Conservation (phyloP, 92 coral and sea anemone species). For the Epizoanthus fatuus region DNA sequence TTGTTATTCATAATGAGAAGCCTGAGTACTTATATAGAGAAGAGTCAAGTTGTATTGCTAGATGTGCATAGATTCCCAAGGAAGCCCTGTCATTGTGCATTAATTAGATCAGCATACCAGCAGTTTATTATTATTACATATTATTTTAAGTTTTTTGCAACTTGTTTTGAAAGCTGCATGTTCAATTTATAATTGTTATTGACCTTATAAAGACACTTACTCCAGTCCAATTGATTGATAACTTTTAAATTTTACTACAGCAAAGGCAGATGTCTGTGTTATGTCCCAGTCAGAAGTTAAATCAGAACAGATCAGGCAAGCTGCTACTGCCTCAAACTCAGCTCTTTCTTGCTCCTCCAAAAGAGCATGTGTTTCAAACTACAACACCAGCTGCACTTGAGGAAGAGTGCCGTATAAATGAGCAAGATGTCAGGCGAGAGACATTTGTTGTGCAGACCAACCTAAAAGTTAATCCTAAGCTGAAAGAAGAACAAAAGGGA, state of each 20-base stretch:
- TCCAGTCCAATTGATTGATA: too few species aligned
- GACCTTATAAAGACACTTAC: too few species aligned
- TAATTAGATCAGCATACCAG: too few species aligned
- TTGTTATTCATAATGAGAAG: too few species aligned
- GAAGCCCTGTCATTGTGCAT: too few species aligned
- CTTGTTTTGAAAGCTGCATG: too few species aligned
- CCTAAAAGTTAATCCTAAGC: not conserved
- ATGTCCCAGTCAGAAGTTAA: slow-evolving; percentile 9
- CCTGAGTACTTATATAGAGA: too few species aligned
- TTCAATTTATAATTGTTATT: too few species aligned
- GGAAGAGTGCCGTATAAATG: not conserved
- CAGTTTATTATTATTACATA: too few species aligned
- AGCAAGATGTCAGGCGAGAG: slow-evolving; percentile 34
- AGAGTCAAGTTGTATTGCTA: too few species aligned
- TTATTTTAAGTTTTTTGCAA: too few species aligned
- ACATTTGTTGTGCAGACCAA: slow-evolving; percentile 55
- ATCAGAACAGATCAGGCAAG: slow-evolving; percentile 26
- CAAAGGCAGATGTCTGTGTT: slow-evolving; percentile 9
- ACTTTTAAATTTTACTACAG: not conserved
- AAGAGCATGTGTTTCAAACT: slow-evolving; percentile 18
- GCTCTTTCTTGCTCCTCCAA: not conserved
- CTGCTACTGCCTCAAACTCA: not conserved
- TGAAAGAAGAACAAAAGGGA: not conserved
- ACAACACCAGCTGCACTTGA: not conserved
- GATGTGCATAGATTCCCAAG: too few species aligned